phyloP scores from a whole-genome alignment of 2,888 invertebrate species.

The Drosophila formosana region DNA sequence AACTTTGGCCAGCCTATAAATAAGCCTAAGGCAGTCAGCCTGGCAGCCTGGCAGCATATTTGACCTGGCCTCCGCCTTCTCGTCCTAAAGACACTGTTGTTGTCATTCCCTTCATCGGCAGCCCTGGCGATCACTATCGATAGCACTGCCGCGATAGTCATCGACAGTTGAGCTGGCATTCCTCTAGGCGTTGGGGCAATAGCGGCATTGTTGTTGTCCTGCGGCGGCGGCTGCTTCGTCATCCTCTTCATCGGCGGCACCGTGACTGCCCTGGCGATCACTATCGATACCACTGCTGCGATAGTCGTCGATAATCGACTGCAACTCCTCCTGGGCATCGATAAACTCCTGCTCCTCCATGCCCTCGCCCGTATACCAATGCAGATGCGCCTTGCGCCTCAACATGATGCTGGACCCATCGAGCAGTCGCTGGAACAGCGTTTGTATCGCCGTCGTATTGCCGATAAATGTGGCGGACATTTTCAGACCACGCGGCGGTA shows the following conservation, averaged over 20 bases:
- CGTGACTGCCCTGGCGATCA: constrained; percentile 10
- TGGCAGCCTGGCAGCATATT: constrained; percentile 40
- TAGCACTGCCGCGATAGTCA: no score
- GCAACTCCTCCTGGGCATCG: constrained; percentile 93
- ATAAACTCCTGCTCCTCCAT: constrained; percentile 95
- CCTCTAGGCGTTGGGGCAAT: constrained; percentile 30
- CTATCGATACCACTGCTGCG: constrained; percentile 48
- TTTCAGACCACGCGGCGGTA: constrained; percentile 93
- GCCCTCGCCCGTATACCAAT: constrained; percentile 95
- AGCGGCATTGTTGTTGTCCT: constrained; percentile 31
- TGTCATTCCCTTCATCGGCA: no score
- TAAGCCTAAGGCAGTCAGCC: constrained; percentile 34
- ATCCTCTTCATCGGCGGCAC: not conserved
- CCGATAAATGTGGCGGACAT: constrained; percentile 95
- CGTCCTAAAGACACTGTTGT: no score
- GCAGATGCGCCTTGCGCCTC: constrained; percentile 92
- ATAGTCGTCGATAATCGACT: constrained; percentile 89
- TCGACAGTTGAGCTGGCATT: no score
- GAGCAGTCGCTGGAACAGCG: constrained; percentile 91
- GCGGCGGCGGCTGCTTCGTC: not conserved
- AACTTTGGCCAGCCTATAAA: constrained; percentile 49
- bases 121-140: no score
- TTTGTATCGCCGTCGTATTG: constrained; percentile 92
- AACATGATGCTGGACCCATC: constrained; percentile 94
- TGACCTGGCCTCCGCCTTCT: no score